Percentiles rank a stretch among this genome's conserved stretches.
These are phyloP conservation scores for Drymonia ruficornis DNA, from an alignment of 2,888 invertebrate genomes.

Conservation along the genomic window DNA sequence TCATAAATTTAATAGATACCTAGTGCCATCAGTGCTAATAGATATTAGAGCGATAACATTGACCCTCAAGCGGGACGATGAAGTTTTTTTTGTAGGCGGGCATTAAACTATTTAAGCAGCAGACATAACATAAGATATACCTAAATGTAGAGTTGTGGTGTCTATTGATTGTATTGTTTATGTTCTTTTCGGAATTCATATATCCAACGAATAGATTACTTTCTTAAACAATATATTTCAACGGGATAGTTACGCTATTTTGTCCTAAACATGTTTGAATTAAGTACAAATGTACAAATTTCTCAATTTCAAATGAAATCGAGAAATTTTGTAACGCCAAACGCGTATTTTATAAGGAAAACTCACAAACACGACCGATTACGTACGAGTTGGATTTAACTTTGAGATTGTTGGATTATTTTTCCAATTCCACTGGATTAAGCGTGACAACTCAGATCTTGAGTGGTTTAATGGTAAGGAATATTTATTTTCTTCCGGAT, in stretches of 20 bases:
- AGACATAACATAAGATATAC: too few relatives aligned
- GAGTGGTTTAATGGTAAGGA: slow-evolving; percentile 14
- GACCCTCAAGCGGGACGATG: neutral
- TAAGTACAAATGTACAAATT: too few relatives aligned
- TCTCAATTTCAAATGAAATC: too few relatives aligned
- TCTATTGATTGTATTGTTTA: too few relatives aligned
- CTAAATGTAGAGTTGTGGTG: neutral
- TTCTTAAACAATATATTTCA: too few relatives aligned
- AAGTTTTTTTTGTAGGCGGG: neutral
- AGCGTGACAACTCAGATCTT: slow-evolving; percentile 29
- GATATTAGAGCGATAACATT: neutral
- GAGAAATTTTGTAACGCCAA: too few relatives aligned
- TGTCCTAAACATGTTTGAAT: too few relatives aligned
- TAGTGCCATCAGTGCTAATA: slow-evolving; percentile 10
- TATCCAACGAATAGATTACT: too few relatives aligned
- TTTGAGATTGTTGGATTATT: slow-evolving; percentile 52
- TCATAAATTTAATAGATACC: slow-evolving; percentile 16
- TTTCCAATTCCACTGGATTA: slow-evolving; percentile 57
- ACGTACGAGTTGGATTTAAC: slow-evolving; percentile 13
- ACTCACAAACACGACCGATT: slow-evolving; percentile 8
- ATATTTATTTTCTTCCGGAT: slow-evolving; percentile 19
- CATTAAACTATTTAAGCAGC: neutral
- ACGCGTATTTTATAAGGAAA: slow-evolving; percentile 9
- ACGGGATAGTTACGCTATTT: too few relatives aligned
- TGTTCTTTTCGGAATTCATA: too few relatives aligned